These are phyloP conservation scores for Taurulus bubalis DNA, from an alignment of 2,113 vertebrate genomes.

Conservation along the genomic window DNA sequence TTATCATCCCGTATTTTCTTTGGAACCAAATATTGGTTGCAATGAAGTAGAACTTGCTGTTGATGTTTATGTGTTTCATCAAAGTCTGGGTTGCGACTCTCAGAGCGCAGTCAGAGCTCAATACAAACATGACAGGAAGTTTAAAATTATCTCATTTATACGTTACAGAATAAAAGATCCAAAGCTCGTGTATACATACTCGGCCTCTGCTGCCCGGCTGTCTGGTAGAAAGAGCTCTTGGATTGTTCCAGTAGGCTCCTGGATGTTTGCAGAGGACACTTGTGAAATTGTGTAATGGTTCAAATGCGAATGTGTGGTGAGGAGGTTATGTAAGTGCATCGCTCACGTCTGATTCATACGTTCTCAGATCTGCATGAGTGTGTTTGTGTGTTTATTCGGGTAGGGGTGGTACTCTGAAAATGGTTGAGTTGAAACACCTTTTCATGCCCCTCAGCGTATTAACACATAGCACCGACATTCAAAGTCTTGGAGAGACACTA, in stretches of 20 bases:
- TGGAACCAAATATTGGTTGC: not conserved
- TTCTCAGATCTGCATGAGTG: conserved; percentile 64
- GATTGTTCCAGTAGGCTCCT: conserved; percentile 46
- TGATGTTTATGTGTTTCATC: not conserved
- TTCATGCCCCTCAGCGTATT: conserved; percentile 50
- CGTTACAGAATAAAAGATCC: not conserved
- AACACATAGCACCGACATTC: conserved; percentile 63
- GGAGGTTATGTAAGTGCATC: conserved; percentile 69
- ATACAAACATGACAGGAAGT: not conserved
- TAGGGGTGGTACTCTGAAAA: conserved; percentile 49
- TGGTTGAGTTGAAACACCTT: conserved; percentile 60
- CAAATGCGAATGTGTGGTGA: conserved; percentile 64
- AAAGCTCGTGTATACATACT: not conserved
- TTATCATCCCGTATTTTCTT: conserved; percentile 1
- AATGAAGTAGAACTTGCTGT: not conserved
- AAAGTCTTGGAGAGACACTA: conserved; percentile 66
- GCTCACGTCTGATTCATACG: conserved; percentile 71
- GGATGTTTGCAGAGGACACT: conserved; percentile 62
- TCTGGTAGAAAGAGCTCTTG: conserved; percentile 21
- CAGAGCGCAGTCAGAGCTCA: not conserved
- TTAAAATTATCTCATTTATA: not conserved
- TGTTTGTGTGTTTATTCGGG: conserved; percentile 58
- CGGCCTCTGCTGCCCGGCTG: conserved; percentile 8
- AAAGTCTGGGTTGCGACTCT: not conserved
- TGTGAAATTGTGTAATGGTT: conserved; percentile 70